Percentiles rank a stretch among this genome's conserved stretches.
Conservation (phyloP, 2,113 vertebrate genomes). For the Eubucco bourcierii region DNA sequence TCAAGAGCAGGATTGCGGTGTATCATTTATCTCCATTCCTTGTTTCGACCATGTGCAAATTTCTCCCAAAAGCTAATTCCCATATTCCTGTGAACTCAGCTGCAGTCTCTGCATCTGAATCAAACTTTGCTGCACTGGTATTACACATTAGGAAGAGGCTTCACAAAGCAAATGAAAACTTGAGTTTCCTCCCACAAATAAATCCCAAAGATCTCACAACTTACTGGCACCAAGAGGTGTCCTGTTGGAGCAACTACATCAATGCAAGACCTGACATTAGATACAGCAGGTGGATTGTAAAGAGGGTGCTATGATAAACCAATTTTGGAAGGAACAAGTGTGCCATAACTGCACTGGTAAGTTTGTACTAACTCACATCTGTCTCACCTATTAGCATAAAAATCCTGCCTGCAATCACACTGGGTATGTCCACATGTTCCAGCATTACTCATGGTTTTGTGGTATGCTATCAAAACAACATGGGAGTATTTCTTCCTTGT, state of each 20-base stretch:
- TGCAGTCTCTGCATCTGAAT: neutral
- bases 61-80: conserved; percentile 19
- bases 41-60: neutral
- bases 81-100: neutral
- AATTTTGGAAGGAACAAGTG: neutral
- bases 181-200: neutral
- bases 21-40: neutral
- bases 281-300: neutral
- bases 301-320: neutral
- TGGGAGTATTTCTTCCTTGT: neutral
- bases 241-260: neutral
- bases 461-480: neutral
- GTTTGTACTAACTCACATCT: neutral
- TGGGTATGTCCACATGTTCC: neutral
- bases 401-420: neutral
- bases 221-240: rapidly evolving
- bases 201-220: neutral
- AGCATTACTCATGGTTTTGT: rapidly evolving
- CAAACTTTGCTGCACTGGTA: neutral
- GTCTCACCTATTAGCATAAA: neutral
- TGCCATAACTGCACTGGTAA: neutral
- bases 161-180: neutral
- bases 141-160: neutral
- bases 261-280: rapidly evolving
- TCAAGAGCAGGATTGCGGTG: neutral